Conservation (phyloP, 2,888 invertebrate genomes). For the Rhagophthalmus giganteus region DNA sequence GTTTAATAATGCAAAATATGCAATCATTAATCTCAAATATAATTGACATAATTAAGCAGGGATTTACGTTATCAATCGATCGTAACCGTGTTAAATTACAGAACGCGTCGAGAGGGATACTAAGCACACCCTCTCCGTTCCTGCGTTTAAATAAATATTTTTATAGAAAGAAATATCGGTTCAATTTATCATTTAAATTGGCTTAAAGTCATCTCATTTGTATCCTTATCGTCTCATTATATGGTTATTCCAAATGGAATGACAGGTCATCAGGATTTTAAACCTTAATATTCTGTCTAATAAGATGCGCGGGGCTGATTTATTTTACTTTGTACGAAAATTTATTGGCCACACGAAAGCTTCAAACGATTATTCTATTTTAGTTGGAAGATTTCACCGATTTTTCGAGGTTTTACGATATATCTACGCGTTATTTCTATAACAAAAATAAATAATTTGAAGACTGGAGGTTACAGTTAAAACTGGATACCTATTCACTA, state of each 20-base stretch:
- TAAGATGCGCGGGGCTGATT: too few relatives aligned
- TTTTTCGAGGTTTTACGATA: too few relatives aligned
- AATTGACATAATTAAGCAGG: constrained; percentile 1
- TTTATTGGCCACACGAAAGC: too few relatives aligned
- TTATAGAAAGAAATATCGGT: constrained; percentile 57
- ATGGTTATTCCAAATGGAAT: constrained; percentile 51
- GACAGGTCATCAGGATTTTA: constrained; percentile 53
- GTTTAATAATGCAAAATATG: neutral
- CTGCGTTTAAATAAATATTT: constrained; percentile 55
- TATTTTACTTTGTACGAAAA: too few relatives aligned
- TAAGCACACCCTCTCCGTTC: constrained; percentile 19
- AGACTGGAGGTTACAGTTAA: too few relatives aligned
- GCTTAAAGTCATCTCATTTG: constrained; percentile 56
- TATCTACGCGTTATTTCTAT: too few relatives aligned
- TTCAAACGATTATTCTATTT: too few relatives aligned
- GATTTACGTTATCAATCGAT: constrained; percentile 45
- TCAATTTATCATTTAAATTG: constrained; percentile 58
- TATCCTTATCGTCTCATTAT: constrained; percentile 56
- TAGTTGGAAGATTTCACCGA: too few relatives aligned
- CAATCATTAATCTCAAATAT: neutral
- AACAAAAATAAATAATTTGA: too few relatives aligned
- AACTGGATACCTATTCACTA: too few relatives aligned
- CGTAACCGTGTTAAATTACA: constrained; percentile 47
- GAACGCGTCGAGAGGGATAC: constrained; percentile 24
- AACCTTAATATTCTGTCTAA: constrained; percentile 50